These are phyloP conservation scores for Metallyticus violacea DNA, from an alignment of 2,888 invertebrate species.

Conservation along the genomic window DNA sequence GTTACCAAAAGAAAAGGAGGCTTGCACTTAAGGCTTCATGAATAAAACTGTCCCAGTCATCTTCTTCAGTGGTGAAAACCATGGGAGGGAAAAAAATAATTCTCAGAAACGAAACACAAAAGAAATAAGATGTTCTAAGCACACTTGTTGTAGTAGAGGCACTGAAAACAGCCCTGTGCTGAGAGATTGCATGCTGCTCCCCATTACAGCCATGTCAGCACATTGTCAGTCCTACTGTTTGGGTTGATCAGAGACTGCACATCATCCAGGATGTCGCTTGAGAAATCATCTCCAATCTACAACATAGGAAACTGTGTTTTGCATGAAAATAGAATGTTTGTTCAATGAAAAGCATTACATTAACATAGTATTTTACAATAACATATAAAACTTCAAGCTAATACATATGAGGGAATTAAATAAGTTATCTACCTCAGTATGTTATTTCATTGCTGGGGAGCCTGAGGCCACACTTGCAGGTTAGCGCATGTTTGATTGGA, in stretches of 20 bases:
- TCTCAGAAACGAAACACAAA: neutral
- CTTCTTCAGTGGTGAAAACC: neutral
- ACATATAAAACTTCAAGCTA: too few species aligned
- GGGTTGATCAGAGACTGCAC: conserved; percentile 89
- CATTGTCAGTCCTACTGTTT: conserved; percentile 81
- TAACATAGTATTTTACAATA: too few species aligned
- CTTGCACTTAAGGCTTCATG: neutral
- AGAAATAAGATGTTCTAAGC: neutral
- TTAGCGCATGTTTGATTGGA: too few species aligned
- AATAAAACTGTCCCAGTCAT: neutral
- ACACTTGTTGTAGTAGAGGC: neutral
- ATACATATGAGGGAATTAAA: too few species aligned
- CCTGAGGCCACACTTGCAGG: too few species aligned
- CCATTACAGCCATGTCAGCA: conserved; percentile 78
- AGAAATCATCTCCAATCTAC: conserved; percentile 80
- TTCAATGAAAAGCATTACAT: neutral
- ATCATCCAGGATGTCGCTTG: conserved; percentile 82
- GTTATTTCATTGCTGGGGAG: too few species aligned
- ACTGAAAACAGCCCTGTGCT: neutral
- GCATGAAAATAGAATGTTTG: neutral
- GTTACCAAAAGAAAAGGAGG: neutral
- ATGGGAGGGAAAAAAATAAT: neutral
- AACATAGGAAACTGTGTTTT: conserved; percentile 41
- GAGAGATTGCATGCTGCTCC: neutral
- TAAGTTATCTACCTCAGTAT: too few species aligned